Evolutionary conservation across 2,888 invertebrate genomes (phyloP), one percentile per base, ranked within the genome.

Genomic region (Drosophila neutralis): DNA sequence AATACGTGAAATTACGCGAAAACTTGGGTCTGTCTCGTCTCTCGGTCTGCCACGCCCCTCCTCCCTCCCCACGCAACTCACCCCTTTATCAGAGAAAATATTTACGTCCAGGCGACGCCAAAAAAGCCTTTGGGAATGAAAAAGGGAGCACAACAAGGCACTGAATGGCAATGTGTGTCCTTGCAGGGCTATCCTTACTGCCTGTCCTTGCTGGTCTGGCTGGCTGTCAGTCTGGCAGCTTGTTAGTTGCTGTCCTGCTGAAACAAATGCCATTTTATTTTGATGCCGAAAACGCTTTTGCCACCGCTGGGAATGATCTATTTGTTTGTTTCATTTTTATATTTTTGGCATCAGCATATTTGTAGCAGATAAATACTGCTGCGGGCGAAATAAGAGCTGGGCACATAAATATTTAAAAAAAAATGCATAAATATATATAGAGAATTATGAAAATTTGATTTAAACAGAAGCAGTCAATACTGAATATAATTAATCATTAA

Each of bases 1-100:
- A 85, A 86, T 85, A 85, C 84, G 84, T 85, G 84, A 86, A 85
- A 85, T 86, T 85, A 84, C 84, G 84, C 87, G 87, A 86, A 86
- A 86, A 84, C 59, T 84, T 86, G 66, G 56, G 54, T 74, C 72
- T 65, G 60, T 57, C 73, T 62, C 40, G 35, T 42, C 59, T 53
- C n/a, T 21, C 31, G 1, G 29, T 40, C 57, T 65, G 67, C 49
- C 49, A 56, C 7, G 11, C n/a, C 18, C 54, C n/a, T 11, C 8
- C 8, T 1, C 15, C n/a, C 4, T 8, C 6, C n/a, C 33, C 33
- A 3, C 3, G 40, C 10, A 4, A 10, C 6, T 62, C 40, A 15
- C 18, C 58, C 29, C 51, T 68, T 38, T 68, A 45, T 57, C 68
- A 63, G 54, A n/a, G 60, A 29, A 7, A 58, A 48, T 61, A 68